phyloP scores from a whole-genome alignment of 2,888 invertebrate species.

The Leucoptera coffeella region DNA sequence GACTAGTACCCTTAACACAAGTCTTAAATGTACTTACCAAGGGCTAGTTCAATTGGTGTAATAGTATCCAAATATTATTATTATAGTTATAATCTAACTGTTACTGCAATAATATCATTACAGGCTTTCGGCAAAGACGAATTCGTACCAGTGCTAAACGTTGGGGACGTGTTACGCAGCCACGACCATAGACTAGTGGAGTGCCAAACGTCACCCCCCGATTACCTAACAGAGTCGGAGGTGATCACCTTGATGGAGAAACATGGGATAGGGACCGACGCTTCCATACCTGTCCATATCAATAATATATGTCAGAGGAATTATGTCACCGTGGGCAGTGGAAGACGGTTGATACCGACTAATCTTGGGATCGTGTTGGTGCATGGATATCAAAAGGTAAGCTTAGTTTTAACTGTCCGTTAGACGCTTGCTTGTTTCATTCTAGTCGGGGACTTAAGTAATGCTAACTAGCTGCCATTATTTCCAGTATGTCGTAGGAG shows the following conservation, averaged over 20 bases:
- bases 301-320: slow-evolving; percentile 97
- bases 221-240: slow-evolving; percentile 96
- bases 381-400: slow-evolving; percentile 93
- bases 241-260: slow-evolving; percentile 98
- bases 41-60: too few species aligned
- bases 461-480: too few species aligned
- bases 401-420: too few species aligned
- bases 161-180: slow-evolving; percentile 67
- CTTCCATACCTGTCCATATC: slow-evolving; percentile 98
- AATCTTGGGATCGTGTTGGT: slow-evolving; percentile 94
- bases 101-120: slow-evolving; percentile 5
- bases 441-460: too few species aligned
- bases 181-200: slow-evolving; percentile 78
- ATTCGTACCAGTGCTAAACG: slow-evolving; percentile 66
- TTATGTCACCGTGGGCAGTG: slow-evolving; percentile 84
- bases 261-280: slow-evolving; percentile 99
- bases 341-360: slow-evolving; percentile 86
- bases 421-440: too few species aligned
- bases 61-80: too few species aligned
- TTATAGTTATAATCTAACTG: too few species aligned
- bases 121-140: slow-evolving; percentile 76
- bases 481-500: too few species aligned
- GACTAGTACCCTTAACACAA: too few species aligned
- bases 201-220: slow-evolving; percentile 91
- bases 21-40: too few species aligned